Conservation (phyloP, 2,113 vertebrate genomes). For the Thryonomys swinderianus region DNA sequence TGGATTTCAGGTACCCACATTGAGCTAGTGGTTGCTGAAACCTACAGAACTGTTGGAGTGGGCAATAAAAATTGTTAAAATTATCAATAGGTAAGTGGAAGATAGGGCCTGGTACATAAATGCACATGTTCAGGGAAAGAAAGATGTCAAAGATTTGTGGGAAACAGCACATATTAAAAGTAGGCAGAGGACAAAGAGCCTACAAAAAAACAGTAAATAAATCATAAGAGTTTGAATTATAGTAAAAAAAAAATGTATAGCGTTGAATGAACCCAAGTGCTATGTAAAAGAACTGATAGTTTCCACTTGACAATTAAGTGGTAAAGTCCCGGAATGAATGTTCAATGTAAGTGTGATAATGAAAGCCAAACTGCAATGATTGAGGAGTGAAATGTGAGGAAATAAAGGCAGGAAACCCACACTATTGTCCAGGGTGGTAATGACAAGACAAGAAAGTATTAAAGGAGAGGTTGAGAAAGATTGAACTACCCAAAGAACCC, state of each 20-base stretch:
- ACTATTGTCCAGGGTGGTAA: background rate
- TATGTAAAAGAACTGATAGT: background rate
- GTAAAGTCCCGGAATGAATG: background rate
- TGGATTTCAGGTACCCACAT: background rate
- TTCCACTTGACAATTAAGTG: background rate
- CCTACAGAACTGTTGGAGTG: background rate
- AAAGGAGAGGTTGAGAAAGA: background rate
- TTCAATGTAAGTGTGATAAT: background rate
- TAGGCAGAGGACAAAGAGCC: background rate
- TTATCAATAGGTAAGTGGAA: background rate
- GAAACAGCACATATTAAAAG: background rate
- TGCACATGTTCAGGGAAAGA: background rate
- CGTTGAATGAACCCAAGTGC: background rate
- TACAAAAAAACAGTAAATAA: conserved; percentile 12
- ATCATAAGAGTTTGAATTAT: background rate
- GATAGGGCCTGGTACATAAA: background rate
- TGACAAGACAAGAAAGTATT: background rate
- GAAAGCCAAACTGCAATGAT: background rate
- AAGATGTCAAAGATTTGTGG: background rate
- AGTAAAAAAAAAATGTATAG: background rate
- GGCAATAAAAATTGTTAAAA: background rate
- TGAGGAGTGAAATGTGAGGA: background rate
- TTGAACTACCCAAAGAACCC: background rate
- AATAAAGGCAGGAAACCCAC: background rate
- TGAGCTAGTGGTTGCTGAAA: background rate